Conservation (phyloP, 2,888 invertebrate genomes). For the Keiferia lycopersicella region DNA sequence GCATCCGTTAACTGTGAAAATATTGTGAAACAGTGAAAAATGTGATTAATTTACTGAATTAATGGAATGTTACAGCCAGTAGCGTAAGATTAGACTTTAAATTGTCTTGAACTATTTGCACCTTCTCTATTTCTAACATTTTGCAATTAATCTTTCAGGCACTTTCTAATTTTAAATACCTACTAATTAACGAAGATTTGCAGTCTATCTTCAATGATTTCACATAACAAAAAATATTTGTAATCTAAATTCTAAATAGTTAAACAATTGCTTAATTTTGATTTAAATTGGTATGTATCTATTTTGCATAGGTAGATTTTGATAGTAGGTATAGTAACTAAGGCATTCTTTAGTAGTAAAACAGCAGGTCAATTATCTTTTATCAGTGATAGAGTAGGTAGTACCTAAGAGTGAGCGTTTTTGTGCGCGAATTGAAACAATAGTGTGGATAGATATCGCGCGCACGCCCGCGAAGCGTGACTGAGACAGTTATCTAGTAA, state of each 20-base stretch:
- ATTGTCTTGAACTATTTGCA: conserved; percentile 41
- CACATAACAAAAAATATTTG: neutral
- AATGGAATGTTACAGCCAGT: conserved; percentile 69
- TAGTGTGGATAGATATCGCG: neutral
- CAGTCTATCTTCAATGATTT: neutral
- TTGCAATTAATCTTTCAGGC: conserved; percentile 36
- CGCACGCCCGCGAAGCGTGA: conserved; percentile 1
- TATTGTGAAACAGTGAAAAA: conserved; percentile 69
- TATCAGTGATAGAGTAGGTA: conserved; percentile 24
- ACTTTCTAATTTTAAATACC: neutral
- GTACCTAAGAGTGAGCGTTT: conserved; percentile 8
- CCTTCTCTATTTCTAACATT: conserved; percentile 54
- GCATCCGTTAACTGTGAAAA: conserved; percentile 63
- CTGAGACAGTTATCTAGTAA: neutral
- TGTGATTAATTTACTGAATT: conserved; percentile 63
- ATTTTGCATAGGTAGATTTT: too few relatives aligned
- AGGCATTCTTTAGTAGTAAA: too few relatives aligned
- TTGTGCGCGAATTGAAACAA: conserved; percentile 5
- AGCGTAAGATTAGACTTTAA: conserved; percentile 70
- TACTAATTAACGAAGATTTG: neutral
- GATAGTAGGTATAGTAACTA: too few relatives aligned
- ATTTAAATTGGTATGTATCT: too few relatives aligned
- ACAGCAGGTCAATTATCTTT: conserved; percentile 5
- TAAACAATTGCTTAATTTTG: too few relatives aligned
- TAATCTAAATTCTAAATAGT: neutral